phyloP scores from a whole-genome alignment of 2,888 invertebrate species.

The Heliconius charithonia region DNA sequence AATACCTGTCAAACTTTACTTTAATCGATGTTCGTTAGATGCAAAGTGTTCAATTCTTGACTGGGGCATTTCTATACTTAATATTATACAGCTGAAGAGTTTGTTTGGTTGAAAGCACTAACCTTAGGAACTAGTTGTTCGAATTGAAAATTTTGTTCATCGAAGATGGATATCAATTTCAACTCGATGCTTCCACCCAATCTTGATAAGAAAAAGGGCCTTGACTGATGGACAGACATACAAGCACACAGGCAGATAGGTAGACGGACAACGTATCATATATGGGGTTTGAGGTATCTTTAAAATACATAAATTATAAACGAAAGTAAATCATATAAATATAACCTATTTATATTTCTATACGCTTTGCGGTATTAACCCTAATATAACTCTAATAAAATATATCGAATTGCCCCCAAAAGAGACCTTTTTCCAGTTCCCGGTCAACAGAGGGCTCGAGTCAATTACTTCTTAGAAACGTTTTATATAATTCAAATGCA shows the following conservation, averaged over 20 bases:
- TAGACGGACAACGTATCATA: not conserved
- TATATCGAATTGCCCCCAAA: constrained; percentile 18
- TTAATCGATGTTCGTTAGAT: constrained; percentile 6
- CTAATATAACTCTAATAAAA: constrained; percentile 21
- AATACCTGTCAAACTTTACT: constrained; percentile 12
- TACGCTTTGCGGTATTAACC: constrained; percentile 14
- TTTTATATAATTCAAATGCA: constrained; percentile 2
- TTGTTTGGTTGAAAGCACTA: not conserved
- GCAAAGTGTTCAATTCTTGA: not conserved
- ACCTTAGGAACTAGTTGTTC: not conserved
- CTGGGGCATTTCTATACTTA: not conserved
- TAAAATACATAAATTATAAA: not conserved
- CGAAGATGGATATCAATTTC: too few relatives aligned
- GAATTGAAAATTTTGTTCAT: not conserved
- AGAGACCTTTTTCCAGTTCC: constrained; percentile 21
- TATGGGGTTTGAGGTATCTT: not conserved
- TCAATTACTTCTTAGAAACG: constrained; percentile 12
- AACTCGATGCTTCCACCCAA: too few relatives aligned
- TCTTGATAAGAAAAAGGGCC: too few relatives aligned
- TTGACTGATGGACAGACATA: not conserved
- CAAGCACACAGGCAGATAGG: not conserved
- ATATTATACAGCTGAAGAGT: not conserved
- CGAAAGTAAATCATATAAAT: not conserved
- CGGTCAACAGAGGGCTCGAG: constrained; percentile 12
- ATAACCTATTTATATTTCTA: constrained; percentile 21